These are phyloP conservation scores for Seriola quinqueradiata DNA, from an alignment of 2,113 vertebrate species.

Conservation along the genomic window DNA sequence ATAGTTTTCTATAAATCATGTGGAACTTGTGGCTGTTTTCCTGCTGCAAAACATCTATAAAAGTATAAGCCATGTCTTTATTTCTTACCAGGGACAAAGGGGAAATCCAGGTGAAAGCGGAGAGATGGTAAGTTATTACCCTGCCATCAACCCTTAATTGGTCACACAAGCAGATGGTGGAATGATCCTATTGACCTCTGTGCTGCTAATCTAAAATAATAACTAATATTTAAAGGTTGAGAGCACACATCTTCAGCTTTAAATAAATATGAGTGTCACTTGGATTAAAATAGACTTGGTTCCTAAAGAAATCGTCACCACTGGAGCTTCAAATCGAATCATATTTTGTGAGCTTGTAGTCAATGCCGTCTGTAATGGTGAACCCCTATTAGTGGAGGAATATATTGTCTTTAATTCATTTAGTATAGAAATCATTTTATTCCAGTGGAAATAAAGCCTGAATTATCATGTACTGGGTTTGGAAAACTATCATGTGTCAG, in stretches of 20 bases:
- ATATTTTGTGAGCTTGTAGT: background rate
- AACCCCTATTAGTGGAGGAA: background rate
- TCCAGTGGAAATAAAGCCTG: conserved; percentile 8
- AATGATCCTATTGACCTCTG: background rate
- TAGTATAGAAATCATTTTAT: conserved; percentile 17
- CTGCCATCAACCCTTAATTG: background rate
- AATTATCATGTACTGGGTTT: conserved; percentile 25
- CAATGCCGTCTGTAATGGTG: background rate
- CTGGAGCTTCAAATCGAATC: background rate
- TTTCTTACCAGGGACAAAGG: conserved; percentile 76
- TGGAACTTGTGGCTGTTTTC: background rate
- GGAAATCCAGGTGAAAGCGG: conserved; percentile 79
- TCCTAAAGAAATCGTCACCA: background rate
- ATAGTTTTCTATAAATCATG: background rate
- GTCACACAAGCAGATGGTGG: background rate
- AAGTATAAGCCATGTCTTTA: conserved; percentile 11
- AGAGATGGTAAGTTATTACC: conserved; percentile 61
- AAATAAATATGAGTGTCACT: background rate
- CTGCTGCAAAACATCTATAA: background rate
- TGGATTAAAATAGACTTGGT: background rate
- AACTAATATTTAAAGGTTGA: background rate
- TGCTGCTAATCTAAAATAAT: background rate
- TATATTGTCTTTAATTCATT: background rate
- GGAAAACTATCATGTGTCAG: conserved; percentile 21
- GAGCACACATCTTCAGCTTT: background rate